Evolutionary conservation across 1,140 invertebrate species (phyloP).

Genomic region (Drosophila hydei): DNA sequence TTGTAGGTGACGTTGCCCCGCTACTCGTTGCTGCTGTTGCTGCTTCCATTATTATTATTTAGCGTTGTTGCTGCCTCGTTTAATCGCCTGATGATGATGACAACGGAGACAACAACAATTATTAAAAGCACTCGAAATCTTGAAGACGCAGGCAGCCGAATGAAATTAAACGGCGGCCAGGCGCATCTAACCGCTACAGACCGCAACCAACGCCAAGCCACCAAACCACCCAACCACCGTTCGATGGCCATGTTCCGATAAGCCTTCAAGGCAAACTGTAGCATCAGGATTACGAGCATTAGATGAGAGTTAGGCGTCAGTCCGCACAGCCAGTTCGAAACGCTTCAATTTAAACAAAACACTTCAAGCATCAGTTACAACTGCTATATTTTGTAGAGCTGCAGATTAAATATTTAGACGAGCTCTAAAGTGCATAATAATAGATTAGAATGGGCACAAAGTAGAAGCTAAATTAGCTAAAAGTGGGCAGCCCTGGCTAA

Average conservation of each 20-base stretch:
- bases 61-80: constrained; percentile 66
- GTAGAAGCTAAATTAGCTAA: too few relatives aligned
- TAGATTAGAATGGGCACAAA: too few relatives aligned
- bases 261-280: constrained; percentile 16
- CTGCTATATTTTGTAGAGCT: too few relatives aligned
- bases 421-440: too few relatives aligned
- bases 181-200: constrained; percentile 66
- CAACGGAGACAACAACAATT: constrained; percentile 37
- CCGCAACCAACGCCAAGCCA: constrained; percentile 19
- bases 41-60: constrained; percentile 23
- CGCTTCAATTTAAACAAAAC: constrained; percentile 23
- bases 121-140: constrained; percentile 75
- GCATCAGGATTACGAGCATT: constrained; percentile 19
- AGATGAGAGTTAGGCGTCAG: constrained; percentile 28
- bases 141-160: constrained; percentile 42
- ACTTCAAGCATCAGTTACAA: background rate
- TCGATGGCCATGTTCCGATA: constrained; percentile 65
- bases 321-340: too few relatives aligned
- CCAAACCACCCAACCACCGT: constrained; percentile 8
- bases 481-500: too few relatives aligned
- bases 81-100: constrained; percentile 69
- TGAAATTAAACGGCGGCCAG: constrained; percentile 62
- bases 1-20: constrained; percentile 52
- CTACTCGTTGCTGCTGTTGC: constrained; percentile 22
- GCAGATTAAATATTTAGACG: too few relatives aligned